Evolutionary conservation across 2,797 vertebrate genomes (phyloP).

Genomic region (Harpagifer antarcticus): DNA sequence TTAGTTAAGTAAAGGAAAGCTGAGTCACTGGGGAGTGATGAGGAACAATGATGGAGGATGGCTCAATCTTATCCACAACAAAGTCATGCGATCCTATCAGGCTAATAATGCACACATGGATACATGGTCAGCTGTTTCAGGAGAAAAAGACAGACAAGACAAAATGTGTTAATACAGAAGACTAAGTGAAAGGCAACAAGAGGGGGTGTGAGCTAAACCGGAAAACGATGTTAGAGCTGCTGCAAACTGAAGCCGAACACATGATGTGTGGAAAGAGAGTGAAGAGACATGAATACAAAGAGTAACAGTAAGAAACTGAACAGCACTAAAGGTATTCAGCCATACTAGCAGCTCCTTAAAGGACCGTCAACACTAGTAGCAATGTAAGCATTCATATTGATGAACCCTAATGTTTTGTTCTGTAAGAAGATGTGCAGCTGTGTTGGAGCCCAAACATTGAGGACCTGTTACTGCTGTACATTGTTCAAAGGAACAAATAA

Average conservation of each 20-base stretch:
- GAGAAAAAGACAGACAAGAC: not conserved
- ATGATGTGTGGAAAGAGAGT: not conserved
- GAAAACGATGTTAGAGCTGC: not conserved
- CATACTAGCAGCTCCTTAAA: not conserved
- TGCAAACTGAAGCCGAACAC: not conserved
- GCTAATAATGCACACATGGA: not conserved
- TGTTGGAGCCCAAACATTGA: too few relatives aligned
- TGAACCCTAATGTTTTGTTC: too few relatives aligned
- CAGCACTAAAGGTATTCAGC: not conserved
- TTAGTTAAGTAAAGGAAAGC: not conserved
- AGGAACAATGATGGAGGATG: not conserved
- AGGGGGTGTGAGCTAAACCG: not conserved
- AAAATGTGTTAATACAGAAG: not conserved
- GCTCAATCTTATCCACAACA: not conserved
- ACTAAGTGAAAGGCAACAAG: constrained; percentile 8
- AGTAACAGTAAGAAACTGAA: not conserved
- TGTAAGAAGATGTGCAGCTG: too few relatives aligned
- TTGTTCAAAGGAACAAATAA: too few relatives aligned
- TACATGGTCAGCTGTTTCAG: not conserved
- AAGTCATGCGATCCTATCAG: not conserved
- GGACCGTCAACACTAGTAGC: too few relatives aligned
- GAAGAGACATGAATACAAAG: not conserved
- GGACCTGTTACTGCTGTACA: too few relatives aligned
- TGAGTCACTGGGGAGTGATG: not conserved
- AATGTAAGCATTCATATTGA: too few relatives aligned